Evolutionary conservation across 2,888 invertebrate genomes (phyloP).

Genomic region (Aplocera efformata): DNA sequence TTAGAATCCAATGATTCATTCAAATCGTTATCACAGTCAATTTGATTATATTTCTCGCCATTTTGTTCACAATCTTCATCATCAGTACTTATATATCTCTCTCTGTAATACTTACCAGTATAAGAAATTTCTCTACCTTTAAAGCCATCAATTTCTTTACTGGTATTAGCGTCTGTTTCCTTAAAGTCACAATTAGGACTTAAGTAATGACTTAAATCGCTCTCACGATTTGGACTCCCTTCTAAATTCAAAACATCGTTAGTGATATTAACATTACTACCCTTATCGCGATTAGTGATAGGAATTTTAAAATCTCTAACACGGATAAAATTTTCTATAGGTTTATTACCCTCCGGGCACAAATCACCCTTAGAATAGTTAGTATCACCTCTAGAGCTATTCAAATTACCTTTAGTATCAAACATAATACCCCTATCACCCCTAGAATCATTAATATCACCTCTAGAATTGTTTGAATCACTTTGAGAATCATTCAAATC

Average conservation of each 20-base stretch:
- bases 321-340: background rate
- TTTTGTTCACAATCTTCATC: constrained; percentile 3
- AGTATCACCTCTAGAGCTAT: background rate
- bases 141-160: background rate
- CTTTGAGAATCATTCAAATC: constrained; percentile 1
- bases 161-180: background rate
- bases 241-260: background rate
- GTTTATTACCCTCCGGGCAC: background rate
- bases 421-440: background rate
- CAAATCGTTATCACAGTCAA: constrained; percentile 35
- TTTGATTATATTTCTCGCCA: constrained; percentile 29
- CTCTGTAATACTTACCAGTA: constrained; percentile 9
- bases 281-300: background rate
- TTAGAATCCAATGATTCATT: constrained; percentile 44
- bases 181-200: constrained; percentile 1
- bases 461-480: background rate
- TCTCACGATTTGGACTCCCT: too few species aligned
- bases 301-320: background rate
- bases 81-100: constrained; percentile 13
- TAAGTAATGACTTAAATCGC: background rate
- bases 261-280: background rate
- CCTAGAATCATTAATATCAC: background rate
- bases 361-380: background rate
- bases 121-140: constrained; percentile 1
- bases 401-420: background rate